Evolutionary conservation across 64 coral and sea anemone species (phyloP), one percentile per base, ranked within the genome.

Genomic region (Orbicella faveolata): DNA sequence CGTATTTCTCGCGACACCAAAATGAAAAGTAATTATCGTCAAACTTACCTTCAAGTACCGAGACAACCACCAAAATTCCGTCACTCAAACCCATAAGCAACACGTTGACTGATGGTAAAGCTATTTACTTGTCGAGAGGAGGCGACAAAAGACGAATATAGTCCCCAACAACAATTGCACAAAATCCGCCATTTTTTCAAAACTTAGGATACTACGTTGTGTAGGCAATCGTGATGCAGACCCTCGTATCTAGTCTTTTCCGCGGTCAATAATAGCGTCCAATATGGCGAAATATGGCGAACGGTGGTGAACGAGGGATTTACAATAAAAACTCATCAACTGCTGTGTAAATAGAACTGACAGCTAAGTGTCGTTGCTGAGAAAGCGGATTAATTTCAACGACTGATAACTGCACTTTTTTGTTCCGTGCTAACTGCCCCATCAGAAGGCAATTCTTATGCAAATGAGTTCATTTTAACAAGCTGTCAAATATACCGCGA

Each of bases 31-130:
- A 14, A 69, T 76, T 76, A 11, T 16, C 8, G 16, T 9, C 48
- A 63, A 82, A 72, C 88, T 88, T 55, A 96, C 97, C 97, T 91
- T 99, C 97, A 89, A 99, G 90, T 23, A 99, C 87, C 7, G 93
- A 93, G 63, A 99, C 86, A 72, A 99, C 91, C 65, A 99, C 87
- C 61, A 99, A 80, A 75, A 99, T 96, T 52, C 93, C 94, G 79
- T 99, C 94, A 61, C 83, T 89, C 20, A 95, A 25, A 48, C 88
- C 91, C 97, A 99, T 99, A 52, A 92, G 21, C 9, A 87, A 52
- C 59, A 23, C 6, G 6, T 53, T 14, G 9, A 37, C 9, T 34
- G 19, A 70, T 52, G 13, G 72, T 0, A 72, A 85, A 52, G 64
- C 6, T 72, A 52, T 73, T 52, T 14, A 67, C 79, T 34, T 6